phyloP scores from a whole-genome alignment of 2,888 invertebrate genomes.

The Pedicia rivosa region DNA sequence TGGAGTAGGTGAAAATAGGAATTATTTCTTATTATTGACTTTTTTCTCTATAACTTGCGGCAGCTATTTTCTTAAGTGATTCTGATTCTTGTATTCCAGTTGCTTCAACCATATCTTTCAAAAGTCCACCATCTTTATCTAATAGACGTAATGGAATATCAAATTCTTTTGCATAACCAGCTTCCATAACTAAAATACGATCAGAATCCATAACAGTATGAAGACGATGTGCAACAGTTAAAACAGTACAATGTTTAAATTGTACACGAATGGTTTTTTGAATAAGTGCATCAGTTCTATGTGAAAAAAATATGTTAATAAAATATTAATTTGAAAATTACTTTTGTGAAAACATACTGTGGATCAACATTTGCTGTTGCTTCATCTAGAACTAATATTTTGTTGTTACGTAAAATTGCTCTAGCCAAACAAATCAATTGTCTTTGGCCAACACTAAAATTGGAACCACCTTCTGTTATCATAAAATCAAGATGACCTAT shows the following conservation, averaged over 20 bases:
- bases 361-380: constrained; percentile 55
- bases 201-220: constrained; percentile 91
- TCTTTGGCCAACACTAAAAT: constrained; percentile 32
- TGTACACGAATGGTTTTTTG: constrained; percentile 67
- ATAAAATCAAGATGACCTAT: constrained; percentile 34
- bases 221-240: constrained; percentile 82
- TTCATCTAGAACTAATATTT: constrained; percentile 49
- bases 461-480: constrained; percentile 38
- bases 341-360: neutral
- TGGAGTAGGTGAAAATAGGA: too few species aligned
- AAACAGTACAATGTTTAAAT: constrained; percentile 68
- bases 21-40: neutral
- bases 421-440: constrained; percentile 45
- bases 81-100: constrained; percentile 35
- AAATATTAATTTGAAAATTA: too few species aligned
- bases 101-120: constrained; percentile 53
- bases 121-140: constrained; percentile 40
- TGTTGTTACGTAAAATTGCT: constrained; percentile 44
- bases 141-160: neutral
- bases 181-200: constrained; percentile 72
- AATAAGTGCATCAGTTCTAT: constrained; percentile 62
- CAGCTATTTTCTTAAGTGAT: neutral
- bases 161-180: constrained; percentile 55
- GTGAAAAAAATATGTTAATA: constrained; percentile 35
- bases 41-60: neutral